Base-by-base conservation (phyloP, 2,888 invertebrate genomes). In the Stegana nigrithorax region DNA sequence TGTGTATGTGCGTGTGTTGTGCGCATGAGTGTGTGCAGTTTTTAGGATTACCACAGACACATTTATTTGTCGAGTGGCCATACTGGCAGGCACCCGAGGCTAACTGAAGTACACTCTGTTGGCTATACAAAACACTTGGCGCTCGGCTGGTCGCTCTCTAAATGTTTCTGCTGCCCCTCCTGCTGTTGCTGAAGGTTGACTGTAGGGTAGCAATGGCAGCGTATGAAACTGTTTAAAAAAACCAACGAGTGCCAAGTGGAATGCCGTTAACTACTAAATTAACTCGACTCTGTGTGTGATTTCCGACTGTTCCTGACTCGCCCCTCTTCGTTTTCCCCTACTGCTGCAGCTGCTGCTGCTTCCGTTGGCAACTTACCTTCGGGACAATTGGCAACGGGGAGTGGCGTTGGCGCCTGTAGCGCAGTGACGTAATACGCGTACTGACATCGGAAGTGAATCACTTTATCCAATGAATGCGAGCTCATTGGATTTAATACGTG, bases 401-500 rank as follows among this genome's bases (percentile, higher is more conserved):
- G 14, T 39, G 39, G n/a, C 39, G 39, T 8, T n/a, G 39, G n/a
- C 39, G 10, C 17, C 39, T 39, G 10, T 10, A 8, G 36, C 4
- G 36, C 14, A n/a, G n/a, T n/a, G n/a, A n/a, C n/a, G n/a, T n/a
- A 44, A 44, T 10, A 27, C 14, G 6, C 8, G 27, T 17, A n/a
- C 17, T 53, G 23, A 51, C 44, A 50, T 25, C 57, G 65, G 56
- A 69, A 76, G 70, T 68, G 67, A 76, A 76, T 76, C 76, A 76
- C 73, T 76, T 74, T 70, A 51, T 39, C 67, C 70, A 73, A 72
- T 75, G 73, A 73, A 73, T 75, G 76, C 73, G 70, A 73, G 73
- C 69, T 74, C 72, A 73, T 76, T 76, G 72, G 74, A 70, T 72
- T 73, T 74, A 70, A 76, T 73, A 73, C 76, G 73, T 76, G 74